Percentiles rank a stretch among this genome's conserved stretches.
Conservation (phyloP, 2,888 invertebrate species). For the Carcina quercana region DNA sequence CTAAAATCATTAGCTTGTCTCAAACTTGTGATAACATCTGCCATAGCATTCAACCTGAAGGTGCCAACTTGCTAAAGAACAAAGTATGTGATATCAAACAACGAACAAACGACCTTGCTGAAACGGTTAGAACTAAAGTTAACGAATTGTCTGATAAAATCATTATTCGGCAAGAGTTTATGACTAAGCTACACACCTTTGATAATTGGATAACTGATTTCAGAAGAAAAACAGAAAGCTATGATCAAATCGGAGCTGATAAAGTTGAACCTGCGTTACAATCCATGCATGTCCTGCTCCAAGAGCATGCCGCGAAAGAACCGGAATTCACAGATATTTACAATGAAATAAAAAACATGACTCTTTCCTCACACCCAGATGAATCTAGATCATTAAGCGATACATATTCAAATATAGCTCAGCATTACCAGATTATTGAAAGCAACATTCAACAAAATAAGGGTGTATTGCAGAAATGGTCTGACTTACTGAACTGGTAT, state of each 20-base stretch:
- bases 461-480: constrained; percentile 85
- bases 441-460: constrained; percentile 84
- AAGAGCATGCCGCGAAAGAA: constrained; percentile 90
- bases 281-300: constrained; percentile 84
- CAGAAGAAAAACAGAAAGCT: constrained; percentile 80
- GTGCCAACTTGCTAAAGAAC: constrained; percentile 80
- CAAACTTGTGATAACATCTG: constrained; percentile 87
- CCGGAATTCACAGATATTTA: constrained; percentile 85
- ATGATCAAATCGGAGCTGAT: constrained; percentile 87
- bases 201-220: constrained; percentile 87
- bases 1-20: constrained; percentile 85
- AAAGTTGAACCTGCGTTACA: constrained; percentile 87
- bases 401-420: constrained; percentile 83
- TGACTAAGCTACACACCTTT: constrained; percentile 84
- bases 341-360: constrained; percentile 87
- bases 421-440: constrained; percentile 85
- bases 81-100: constrained; percentile 83
- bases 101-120: constrained; percentile 83
- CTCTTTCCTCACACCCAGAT: constrained; percentile 79
- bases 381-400: constrained; percentile 83
- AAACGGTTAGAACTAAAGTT: constrained; percentile 82
- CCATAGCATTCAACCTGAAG: constrained; percentile 85
- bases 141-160: constrained; percentile 88
- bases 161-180: constrained; percentile 87
- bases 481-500: constrained; percentile 86